Conservation (phyloP, 2,113 vertebrate genomes). For the Lophotis ruficrista region DNA sequence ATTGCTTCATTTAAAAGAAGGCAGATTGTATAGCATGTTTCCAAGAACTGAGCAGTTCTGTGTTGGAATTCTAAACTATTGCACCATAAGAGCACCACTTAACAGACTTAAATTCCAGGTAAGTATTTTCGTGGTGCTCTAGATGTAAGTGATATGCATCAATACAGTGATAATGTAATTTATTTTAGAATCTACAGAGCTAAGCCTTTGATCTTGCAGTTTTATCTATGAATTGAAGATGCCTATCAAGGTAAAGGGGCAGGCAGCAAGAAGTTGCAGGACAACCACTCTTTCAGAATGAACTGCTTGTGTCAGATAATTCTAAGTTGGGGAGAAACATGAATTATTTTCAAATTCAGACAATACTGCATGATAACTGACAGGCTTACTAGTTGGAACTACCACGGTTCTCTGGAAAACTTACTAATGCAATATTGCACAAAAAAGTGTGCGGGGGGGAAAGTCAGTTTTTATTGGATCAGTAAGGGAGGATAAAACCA, state of each 20-base stretch:
- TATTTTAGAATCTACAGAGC: neutral
- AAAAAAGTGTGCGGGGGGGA: rapidly evolving
- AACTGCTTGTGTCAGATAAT: neutral
- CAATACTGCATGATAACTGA: neutral
- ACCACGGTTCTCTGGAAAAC: neutral
- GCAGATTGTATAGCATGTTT: neutral
- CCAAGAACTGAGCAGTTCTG: neutral
- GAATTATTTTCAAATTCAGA: neutral
- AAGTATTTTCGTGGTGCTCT: neutral
- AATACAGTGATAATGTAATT: neutral
- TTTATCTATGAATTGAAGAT: neutral
- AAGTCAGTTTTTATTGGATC: neutral
- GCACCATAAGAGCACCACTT: rapidly evolving
- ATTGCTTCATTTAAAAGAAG: neutral
- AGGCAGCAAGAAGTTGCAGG: neutral
- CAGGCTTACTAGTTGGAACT: neutral
- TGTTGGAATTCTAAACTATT: neutral
- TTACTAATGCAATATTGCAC: rapidly evolving
- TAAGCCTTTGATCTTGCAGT: neutral
- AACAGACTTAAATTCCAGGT: neutral
- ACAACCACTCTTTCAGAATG: neutral
- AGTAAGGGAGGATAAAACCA: neutral
- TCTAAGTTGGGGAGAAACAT: neutral
- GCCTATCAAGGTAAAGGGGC: neutral
- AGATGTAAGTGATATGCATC: neutral